Base-by-base conservation (phyloP, 2,797 vertebrate genomes). In the Hybognathus amarus region DNA sequence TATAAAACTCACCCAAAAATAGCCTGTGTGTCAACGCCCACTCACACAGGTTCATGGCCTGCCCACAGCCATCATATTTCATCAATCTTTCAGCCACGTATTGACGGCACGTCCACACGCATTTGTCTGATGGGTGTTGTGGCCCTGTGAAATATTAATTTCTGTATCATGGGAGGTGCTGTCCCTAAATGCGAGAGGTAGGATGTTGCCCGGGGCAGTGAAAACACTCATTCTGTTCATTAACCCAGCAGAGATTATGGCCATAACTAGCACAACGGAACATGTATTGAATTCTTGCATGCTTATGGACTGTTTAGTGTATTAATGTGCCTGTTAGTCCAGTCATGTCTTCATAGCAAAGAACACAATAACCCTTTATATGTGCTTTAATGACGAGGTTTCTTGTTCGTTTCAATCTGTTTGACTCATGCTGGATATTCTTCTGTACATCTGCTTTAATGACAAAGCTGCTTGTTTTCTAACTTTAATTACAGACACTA, bases 21-120 rank as follows among this genome's bases (percentile, higher is more conserved):
- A 94, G 91, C 87, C 61, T 82, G 84, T 86, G 85, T 89, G 92
- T 92, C 87, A 92, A 89, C 92, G 87, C 87, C 90, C 88, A 89
- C 89, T 90, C 87, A 91, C 91, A 89, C 89, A 92, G 91, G 88
- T 92, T 91, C 87, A 80, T 90, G 90, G 87, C 92, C 88, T 82
- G 92, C 91, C 89, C 79, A 59, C 87, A 90, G 92, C 93, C 92
- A 93, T 92, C 88, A 93, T 90, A 92, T 89, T 91, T 89, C 88
- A 95, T 94, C 93, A 93, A 92, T 94, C 92, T 93, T 93, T 92
- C 91, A 92, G 85, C 87, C 89, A 90, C 87, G 90, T 95, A 95
- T 95, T 96, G 94, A 94, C 85, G 81, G 90, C 84, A 92, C 91
- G 92, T 95, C 94, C 88, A 93, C 91, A 94, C 89, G 89, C 90